phyloP scores from a whole-genome alignment of 2,888 invertebrate genomes.

The Stenichneumon culpator region DNA sequence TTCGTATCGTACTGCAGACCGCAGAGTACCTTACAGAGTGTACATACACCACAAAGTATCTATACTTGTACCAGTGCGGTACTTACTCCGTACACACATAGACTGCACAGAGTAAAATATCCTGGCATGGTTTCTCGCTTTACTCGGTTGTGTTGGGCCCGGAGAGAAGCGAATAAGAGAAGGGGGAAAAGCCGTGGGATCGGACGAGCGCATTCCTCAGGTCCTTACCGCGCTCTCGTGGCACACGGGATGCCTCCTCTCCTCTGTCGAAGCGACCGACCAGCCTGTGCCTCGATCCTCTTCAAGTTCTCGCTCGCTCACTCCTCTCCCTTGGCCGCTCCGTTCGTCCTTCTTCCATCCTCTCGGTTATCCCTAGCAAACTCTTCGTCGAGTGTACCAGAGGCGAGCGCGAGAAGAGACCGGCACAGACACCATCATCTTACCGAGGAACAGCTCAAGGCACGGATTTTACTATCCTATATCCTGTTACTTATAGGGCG shows the following conservation, averaged over 20 bases:
- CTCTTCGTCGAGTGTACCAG: conserved; percentile 55
- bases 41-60: conserved; percentile 30
- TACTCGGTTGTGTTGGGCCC: conserved; percentile 65
- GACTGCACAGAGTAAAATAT: conserved; percentile 58
- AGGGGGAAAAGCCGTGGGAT: conserved; percentile 82
- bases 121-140: conserved; percentile 64
- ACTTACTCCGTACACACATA: conserved; percentile 13
- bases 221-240: conserved; percentile 79
- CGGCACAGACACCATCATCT: conserved; percentile 53
- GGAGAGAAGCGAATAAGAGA: conserved; percentile 60
- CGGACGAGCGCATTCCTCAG: conserved; percentile 84
- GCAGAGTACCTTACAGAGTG: background rate
- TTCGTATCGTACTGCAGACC: conserved; percentile 7
- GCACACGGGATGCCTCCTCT: conserved; percentile 79
- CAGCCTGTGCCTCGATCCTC: conserved; percentile 69
- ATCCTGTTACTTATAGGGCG: conserved; percentile 46
- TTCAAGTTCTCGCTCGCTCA: conserved; percentile 55
- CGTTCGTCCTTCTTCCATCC: conserved; percentile 29
- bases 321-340: conserved; percentile 63
- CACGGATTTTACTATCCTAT: conserved; percentile 38
- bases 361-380: conserved; percentile 37
- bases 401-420: conserved; percentile 62
- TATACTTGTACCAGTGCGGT: background rate
- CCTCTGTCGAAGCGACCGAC: conserved; percentile 57
- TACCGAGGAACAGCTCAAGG: conserved; percentile 53